Base-by-base conservation (phyloP, 2,888 invertebrate genomes). In the Neoitamus cyanurus region DNA sequence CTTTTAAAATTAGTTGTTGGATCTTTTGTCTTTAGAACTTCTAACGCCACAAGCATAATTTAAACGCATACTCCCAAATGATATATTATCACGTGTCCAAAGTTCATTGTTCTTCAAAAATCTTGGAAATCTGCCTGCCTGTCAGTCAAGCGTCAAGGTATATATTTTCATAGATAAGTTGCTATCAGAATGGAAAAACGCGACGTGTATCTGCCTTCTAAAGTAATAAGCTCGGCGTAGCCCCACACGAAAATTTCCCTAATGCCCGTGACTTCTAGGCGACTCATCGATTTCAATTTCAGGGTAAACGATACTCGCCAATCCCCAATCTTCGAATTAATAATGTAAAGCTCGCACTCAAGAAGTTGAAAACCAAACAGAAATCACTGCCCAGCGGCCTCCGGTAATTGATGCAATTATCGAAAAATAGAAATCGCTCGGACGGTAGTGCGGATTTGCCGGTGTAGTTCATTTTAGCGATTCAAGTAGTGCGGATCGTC, bases 321-420 rank as follows among this genome's bases (percentile, higher is more conserved):
- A 78, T 11, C 48, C 30, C 9, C 58, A 82, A 82, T 69, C n/a
- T 82, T 69, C 37, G 13, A 37, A 82, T 82, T 36, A 68, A 82
- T 82, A 82, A 82, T 82, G 36, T 20, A 80, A 73, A 73, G 28
- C 28, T 37, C 48, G 77, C 30, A 34, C 31, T 58, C 46, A 75
- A 75, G 34, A 37, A 30, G 80, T 46, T 25, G 70, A 34, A 69
- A 68, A 68, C n/a, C 7, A 68, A 69, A 82, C 48, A 25, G n/a
- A 82, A 82, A 82, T 82, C 37, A 69, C 25, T 68, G 69, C 37
- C 69, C 82, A 13, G 31, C 11, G 37, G 36, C 69, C 20, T 5
- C 13, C 34, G 82, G 82, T 82, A 82, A 82, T 82, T 82, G 82
- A 28, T 69, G 30, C 82, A 82, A 82, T 82, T 82, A 82, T 69